phyloP scores from a whole-genome alignment of 2,797 vertebrate genomes.

The Chaunax sp. region DNA sequence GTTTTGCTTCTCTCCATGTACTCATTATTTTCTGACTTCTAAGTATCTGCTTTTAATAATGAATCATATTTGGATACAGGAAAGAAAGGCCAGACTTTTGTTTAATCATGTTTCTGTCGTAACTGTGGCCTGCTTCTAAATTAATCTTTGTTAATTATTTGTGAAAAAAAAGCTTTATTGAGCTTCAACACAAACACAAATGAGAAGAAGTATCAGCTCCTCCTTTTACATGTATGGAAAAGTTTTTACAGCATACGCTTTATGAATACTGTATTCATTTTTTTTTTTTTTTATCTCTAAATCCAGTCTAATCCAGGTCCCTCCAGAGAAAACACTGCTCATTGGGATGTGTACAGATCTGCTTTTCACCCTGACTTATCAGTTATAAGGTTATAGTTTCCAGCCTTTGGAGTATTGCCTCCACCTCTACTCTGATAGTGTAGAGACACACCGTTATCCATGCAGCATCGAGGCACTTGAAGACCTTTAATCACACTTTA shows the following conservation, averaged over 20 bases:
- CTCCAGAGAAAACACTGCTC: constrained; percentile 19
- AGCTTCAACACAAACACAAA: not conserved
- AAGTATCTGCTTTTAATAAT: constrained; percentile 78
- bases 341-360: constrained; percentile 43
- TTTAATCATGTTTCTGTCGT: constrained; percentile 47
- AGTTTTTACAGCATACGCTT: not conserved
- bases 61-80: constrained; percentile 61
- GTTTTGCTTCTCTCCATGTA: constrained; percentile 56
- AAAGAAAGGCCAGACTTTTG: constrained; percentile 43
- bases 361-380: constrained; percentile 52
- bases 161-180: not conserved
- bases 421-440: constrained; percentile 32
- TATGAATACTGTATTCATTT: not conserved
- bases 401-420: constrained; percentile 52
- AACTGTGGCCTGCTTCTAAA: constrained; percentile 42
- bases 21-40: constrained; percentile 50
- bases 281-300: not conserved
- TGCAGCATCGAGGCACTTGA: constrained; percentile 39
- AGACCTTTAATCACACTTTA: constrained; percentile 63
- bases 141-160: constrained; percentile 39
- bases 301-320: constrained; percentile 18
- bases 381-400: constrained; percentile 59
- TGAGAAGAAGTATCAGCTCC: not conserved
- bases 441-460: constrained; percentile 55
- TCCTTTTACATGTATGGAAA: constrained; percentile 5